phyloP scores from a whole-genome alignment of 2,797 vertebrate genomes.

The Holocentrus rufus region DNA sequence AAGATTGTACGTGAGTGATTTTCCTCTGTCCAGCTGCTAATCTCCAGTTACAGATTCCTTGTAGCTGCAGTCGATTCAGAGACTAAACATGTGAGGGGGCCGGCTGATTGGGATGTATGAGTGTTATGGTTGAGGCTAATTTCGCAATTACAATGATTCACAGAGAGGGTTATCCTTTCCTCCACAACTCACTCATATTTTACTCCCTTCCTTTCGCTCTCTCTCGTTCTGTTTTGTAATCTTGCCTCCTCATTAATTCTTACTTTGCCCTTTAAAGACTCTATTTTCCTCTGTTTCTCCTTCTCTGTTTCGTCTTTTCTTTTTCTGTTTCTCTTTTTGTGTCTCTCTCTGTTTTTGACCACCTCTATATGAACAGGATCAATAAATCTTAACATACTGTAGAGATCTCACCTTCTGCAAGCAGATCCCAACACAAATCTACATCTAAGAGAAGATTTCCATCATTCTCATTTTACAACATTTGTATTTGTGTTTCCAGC shows the following conservation, averaged over 20 bases:
- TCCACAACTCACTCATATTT: slow-evolving; percentile 3
- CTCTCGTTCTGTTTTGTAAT: slow-evolving; percentile 28
- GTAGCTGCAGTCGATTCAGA: slow-evolving; percentile 26
- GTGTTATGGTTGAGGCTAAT: slow-evolving; percentile 48
- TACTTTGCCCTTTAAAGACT: slow-evolving; percentile 11
- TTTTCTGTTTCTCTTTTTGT: background rate
- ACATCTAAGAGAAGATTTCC: too few relatives aligned
- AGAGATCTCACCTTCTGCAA: too few relatives aligned
- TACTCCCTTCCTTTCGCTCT: slow-evolving; percentile 30
- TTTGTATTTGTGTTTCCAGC: too few relatives aligned
- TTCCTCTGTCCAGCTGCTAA: slow-evolving; percentile 3
- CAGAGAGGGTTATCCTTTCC: background rate
- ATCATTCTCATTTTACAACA: too few relatives aligned
- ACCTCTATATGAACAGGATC: too few relatives aligned
- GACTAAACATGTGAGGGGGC: slow-evolving; percentile 37
- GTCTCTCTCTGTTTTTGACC: background rate
- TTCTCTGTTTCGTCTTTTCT: slow-evolving; percentile 13
- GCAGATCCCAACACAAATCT: too few relatives aligned
- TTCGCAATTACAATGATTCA: slow-evolving; percentile 32
- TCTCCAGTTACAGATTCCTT: slow-evolving; percentile 23
- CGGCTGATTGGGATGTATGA: slow-evolving; percentile 34
- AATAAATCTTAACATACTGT: too few relatives aligned
- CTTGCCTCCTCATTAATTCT: slow-evolving; percentile 40
- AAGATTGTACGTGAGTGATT: slow-evolving; percentile 8
- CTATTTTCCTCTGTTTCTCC: background rate